phyloP scores from a whole-genome alignment of 1,140 invertebrate genomes.

The Philaenus spumarius region DNA sequence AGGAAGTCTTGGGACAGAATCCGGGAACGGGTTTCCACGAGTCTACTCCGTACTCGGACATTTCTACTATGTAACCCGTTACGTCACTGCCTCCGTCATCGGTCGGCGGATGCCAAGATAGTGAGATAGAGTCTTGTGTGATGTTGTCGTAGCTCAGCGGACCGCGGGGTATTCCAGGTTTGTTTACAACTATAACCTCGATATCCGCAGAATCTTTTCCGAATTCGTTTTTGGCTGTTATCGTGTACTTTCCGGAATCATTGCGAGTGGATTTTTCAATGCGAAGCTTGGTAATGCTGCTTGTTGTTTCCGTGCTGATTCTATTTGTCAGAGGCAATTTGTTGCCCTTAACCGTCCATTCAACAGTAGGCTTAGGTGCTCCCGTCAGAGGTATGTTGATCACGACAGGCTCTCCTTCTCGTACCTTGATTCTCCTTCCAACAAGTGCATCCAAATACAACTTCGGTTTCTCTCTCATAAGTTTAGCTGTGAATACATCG shows the following conservation, averaged over 20 bases:
- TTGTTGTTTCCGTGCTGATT: conserved; percentile 71
- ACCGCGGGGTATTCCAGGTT: conserved; percentile 80
- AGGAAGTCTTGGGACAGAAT: conserved; percentile 79
- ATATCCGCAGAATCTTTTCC: conserved; percentile 91
- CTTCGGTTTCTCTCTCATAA: conserved; percentile 95
- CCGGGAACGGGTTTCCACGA: conserved; percentile 86
- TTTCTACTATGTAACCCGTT: conserved; percentile 83
- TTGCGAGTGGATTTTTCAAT: conserved; percentile 84
- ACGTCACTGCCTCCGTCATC: conserved; percentile 96
- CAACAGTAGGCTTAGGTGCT: conserved; percentile 84
- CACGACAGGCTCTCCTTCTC: conserved; percentile 95
- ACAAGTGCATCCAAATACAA: conserved; percentile 82
- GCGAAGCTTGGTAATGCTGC: conserved; percentile 75
- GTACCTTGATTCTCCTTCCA: conserved; percentile 90
- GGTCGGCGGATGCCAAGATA: conserved; percentile 87
- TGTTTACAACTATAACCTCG: conserved; percentile 86
- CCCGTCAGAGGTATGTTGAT: conserved; percentile 90
- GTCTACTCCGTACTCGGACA: conserved; percentile 76
- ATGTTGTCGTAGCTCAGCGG: conserved; percentile 77
- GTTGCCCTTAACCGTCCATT: conserved; percentile 79
- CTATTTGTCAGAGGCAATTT: conserved; percentile 63
- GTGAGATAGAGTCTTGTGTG: conserved; percentile 73
- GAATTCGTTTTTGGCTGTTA: conserved; percentile 81
- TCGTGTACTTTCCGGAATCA: conserved; percentile 88
- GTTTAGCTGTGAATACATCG: conserved; percentile 80